Conservation (phyloP, 30 jellyfish, hydroid and myxozoan genomes). For the Mastigias papua region DNA sequence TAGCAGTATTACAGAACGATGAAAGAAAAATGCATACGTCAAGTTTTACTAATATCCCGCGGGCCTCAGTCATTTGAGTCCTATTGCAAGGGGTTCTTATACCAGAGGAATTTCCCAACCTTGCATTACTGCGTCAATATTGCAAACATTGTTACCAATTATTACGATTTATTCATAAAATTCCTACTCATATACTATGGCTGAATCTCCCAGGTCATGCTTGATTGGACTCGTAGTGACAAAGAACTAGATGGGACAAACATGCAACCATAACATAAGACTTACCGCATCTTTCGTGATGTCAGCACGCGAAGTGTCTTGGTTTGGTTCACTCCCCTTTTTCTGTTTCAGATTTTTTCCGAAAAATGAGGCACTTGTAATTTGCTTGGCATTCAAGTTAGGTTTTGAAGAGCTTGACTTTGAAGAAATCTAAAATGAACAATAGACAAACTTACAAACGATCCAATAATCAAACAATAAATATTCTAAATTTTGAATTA, state of each 20-base stretch:
- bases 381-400: conserved; percentile 23
- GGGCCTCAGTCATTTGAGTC: too few relatives aligned
- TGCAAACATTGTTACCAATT: not conserved
- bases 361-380: conserved; percentile 61
- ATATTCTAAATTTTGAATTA: too few relatives aligned
- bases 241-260: not conserved
- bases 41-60: too few relatives aligned
- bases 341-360: conserved; percentile 22
- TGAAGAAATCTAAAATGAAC: conserved; percentile 1
- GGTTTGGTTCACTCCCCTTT: conserved; percentile 1
- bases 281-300: not conserved
- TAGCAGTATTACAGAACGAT: too few relatives aligned
- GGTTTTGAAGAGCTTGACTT: not conserved
- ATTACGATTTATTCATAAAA: not conserved
- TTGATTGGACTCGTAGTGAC: too few relatives aligned
- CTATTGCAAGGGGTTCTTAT: too few relatives aligned
- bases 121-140: not conserved
- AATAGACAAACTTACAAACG: too few relatives aligned
- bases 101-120: not conserved
- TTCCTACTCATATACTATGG: not conserved
- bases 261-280: not conserved
- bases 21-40: too few relatives aligned
- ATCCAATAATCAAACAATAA: not conserved
- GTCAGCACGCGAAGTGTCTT: conserved; percentile 6
- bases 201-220: too few relatives aligned